These are phyloP conservation scores for Taeniopygia guttata DNA, from an alignment of 2,797 vertebrate genomes.

Conservation along the genomic window DNA sequence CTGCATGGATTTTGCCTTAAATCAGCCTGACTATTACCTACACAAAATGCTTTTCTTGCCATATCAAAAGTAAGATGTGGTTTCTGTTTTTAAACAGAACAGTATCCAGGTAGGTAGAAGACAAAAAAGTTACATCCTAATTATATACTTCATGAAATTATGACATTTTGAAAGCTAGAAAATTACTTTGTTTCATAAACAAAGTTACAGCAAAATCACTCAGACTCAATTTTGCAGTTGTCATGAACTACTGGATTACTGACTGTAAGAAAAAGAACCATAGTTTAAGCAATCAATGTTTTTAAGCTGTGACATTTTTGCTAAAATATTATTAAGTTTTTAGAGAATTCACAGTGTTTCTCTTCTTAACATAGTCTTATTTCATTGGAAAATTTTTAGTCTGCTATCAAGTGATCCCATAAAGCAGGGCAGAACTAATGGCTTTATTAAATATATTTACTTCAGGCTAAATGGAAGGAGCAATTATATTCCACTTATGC, in stretches of 20 bases:
- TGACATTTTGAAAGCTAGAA: constrained; percentile 29
- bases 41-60: background rate
- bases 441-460: constrained; percentile 38
- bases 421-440: constrained; percentile 23
- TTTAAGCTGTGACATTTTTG: background rate
- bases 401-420: background rate
- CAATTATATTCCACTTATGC: background rate
- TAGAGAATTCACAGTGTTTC: background rate
- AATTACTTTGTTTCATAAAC: constrained; percentile 48
- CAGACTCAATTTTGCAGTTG: background rate
- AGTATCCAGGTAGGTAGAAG: background rate
- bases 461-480: constrained; percentile 26
- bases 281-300: background rate
- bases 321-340: background rate
- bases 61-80: background rate
- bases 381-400: background rate
- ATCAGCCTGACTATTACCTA: background rate
- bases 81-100: background rate
- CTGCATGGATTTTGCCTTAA: background rate
- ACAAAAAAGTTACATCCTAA: constrained; percentile 31
- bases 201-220: constrained; percentile 21
- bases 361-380: background rate
- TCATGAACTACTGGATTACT: background rate
- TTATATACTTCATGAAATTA: constrained; percentile 2
- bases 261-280: constrained; percentile 8